These are phyloP conservation scores for Netelia virgata DNA, from an alignment of 2,888 invertebrate genomes.

Conservation along the genomic window DNA sequence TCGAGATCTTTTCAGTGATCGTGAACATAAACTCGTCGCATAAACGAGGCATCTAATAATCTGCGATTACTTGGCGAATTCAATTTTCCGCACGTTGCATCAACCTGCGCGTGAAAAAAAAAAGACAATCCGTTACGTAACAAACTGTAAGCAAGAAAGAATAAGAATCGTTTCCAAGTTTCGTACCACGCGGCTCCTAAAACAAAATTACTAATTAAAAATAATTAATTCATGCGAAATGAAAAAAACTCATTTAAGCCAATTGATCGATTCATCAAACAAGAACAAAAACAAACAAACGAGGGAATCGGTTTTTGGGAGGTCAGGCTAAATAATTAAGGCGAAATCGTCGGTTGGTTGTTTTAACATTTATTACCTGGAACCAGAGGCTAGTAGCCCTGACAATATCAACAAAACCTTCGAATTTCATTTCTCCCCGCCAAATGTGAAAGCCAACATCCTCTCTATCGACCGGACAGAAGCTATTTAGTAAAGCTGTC, in stretches of 20 bases:
- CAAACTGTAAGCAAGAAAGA: conserved; percentile 1
- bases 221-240: no score
- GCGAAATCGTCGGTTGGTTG: no score
- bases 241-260: no score
- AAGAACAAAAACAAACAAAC: no score
- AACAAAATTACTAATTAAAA: no score
- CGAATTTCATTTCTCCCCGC: background rate
- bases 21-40: conserved; percentile 10
- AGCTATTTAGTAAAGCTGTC: conserved; percentile 29
- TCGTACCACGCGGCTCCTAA: no score
- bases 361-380: no score
- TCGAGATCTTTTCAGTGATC: conserved; percentile 53
- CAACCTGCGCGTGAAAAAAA: background rate
- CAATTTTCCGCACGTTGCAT: conserved; percentile 44
- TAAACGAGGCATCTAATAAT: conserved; percentile 10
- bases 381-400: no score
- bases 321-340: no score
- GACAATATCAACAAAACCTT: background rate
- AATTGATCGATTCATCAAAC: no score
- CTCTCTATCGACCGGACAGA: conserved; percentile 27
- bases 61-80: conserved; percentile 2
- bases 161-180: background rate
- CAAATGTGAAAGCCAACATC: background rate
- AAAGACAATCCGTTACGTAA: conserved; percentile 9
- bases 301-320: no score